phyloP scores from a whole-genome alignment of 2,797 vertebrate species.

The Sebastes steindachneri region DNA sequence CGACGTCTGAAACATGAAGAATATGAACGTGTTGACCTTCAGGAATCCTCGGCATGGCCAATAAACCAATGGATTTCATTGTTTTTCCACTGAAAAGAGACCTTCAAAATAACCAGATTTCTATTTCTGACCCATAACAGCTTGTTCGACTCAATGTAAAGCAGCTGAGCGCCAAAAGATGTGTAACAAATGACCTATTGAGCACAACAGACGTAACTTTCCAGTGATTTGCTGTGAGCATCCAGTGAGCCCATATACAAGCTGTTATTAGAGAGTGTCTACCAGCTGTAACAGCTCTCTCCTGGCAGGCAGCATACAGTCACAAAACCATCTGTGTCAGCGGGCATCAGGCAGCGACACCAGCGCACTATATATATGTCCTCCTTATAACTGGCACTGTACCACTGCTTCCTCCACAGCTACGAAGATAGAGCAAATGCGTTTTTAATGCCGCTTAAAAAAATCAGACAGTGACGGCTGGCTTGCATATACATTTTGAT shows the following conservation, averaged over 20 bases:
- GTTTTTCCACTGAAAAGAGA: background rate
- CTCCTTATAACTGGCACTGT: conserved; percentile 23
- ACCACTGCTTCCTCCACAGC: conserved; percentile 2
- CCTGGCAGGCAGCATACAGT: conserved; percentile 57
- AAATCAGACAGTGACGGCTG: background rate
- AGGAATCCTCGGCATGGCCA: conserved; percentile 26
- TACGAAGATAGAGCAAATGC: background rate
- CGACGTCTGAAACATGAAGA: conserved; percentile 17
- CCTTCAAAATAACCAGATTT: background rate
- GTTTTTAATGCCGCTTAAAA: conserved; percentile 1
- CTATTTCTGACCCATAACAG: background rate
- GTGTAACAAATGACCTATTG: conserved; percentile 53
- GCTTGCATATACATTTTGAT: background rate
- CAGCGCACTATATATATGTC: conserved; percentile 11
- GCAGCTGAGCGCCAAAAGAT: conserved; percentile 11
- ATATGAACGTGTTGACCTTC: conserved; percentile 42
- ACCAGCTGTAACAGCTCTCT: conserved; percentile 67
- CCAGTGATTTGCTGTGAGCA: conserved; percentile 30
- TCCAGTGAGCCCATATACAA: conserved; percentile 53
- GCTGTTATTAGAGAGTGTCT: conserved; percentile 66
- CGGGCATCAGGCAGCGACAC: conserved; percentile 45
- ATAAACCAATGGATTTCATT: background rate
- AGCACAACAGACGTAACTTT: conserved; percentile 44
- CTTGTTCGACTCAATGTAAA: background rate
- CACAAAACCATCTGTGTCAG: conserved; percentile 68